phyloP scores from a whole-genome alignment of 2,888 invertebrate genomes.

The Eledona agricola region DNA sequence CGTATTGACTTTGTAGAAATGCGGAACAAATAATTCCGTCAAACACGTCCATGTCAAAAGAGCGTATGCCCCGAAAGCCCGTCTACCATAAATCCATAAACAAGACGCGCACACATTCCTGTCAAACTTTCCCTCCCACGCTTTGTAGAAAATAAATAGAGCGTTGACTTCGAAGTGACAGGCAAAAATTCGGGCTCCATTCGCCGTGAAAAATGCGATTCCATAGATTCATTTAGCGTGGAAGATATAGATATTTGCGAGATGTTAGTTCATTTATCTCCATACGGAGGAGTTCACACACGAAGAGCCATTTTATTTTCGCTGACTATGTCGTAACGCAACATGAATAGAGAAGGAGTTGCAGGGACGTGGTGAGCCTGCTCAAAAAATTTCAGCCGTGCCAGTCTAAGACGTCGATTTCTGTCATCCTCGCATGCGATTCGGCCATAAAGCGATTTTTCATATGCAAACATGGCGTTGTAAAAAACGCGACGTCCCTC shows the following conservation, averaged over 20 bases:
- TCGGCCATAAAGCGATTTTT: conserved; percentile 28
- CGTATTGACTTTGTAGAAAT: too few species aligned
- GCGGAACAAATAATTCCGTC: too few species aligned
- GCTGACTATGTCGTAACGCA: conserved; percentile 56
- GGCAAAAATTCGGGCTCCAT: background rate
- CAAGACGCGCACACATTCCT: too few species aligned
- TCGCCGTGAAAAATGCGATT: conserved; percentile 5
- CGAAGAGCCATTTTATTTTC: conserved; percentile 57
- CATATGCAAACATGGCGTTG: too few species aligned
- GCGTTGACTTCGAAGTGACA: conserved; percentile 3
- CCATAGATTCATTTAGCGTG: conserved; percentile 12
- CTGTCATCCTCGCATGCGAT: conserved; percentile 35
- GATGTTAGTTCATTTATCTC: conserved; percentile 54
- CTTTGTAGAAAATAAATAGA: too few species aligned
- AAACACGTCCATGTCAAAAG: too few species aligned
- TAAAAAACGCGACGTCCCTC: too few species aligned
- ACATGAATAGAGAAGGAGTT: conserved; percentile 54
- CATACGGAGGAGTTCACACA: conserved; percentile 55
- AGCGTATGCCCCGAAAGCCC: too few species aligned
- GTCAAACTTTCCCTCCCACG: too few species aligned
- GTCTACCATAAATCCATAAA: too few species aligned
- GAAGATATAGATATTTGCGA: conserved; percentile 49
- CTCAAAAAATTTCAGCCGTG: conserved; percentile 42
- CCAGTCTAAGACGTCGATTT: conserved; percentile 32
- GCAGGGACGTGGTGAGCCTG: conserved; percentile 48